Conservation (phyloP, 2,113 vertebrate genomes). For the Cynopterus brachyotis region DNA sequence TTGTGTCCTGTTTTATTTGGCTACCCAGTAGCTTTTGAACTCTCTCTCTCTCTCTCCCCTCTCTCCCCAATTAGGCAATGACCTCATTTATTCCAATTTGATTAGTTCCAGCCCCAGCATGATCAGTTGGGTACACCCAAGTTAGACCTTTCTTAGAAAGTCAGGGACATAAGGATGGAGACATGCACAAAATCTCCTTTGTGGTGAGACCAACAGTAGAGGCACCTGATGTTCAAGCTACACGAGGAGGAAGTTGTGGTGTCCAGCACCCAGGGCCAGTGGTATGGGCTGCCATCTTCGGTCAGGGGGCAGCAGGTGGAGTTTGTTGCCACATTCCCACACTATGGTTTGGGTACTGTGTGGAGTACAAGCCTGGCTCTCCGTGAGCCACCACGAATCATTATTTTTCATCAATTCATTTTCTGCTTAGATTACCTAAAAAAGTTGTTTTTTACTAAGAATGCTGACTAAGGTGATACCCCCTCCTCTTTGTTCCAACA, state of each 20-base stretch:
- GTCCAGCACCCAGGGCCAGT: background rate
- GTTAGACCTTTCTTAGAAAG: background rate
- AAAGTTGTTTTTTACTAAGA: background rate
- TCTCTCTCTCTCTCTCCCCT: background rate
- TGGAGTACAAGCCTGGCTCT: background rate
- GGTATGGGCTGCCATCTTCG: background rate
- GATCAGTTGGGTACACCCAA: background rate
- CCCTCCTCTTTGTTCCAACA: background rate
- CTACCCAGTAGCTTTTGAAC: background rate
- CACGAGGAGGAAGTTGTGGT: background rate
- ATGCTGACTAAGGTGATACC: fast-evolving
- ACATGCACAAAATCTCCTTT: background rate
- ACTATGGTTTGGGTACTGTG: background rate
- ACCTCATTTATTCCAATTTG: background rate
- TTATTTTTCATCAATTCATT: background rate
- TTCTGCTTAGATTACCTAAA: background rate
- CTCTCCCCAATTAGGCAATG: background rate
- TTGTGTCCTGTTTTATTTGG: background rate
- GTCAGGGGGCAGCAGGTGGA: too few species aligned
- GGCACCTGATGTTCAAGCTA: background rate
- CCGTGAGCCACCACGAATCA: background rate
- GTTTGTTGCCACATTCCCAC: background rate
- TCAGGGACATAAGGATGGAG: background rate
- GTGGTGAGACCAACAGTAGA: background rate
- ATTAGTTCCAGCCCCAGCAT: background rate